phyloP scores from a whole-genome alignment of 2,888 invertebrate genomes.

The Epinotia demarniana region DNA sequence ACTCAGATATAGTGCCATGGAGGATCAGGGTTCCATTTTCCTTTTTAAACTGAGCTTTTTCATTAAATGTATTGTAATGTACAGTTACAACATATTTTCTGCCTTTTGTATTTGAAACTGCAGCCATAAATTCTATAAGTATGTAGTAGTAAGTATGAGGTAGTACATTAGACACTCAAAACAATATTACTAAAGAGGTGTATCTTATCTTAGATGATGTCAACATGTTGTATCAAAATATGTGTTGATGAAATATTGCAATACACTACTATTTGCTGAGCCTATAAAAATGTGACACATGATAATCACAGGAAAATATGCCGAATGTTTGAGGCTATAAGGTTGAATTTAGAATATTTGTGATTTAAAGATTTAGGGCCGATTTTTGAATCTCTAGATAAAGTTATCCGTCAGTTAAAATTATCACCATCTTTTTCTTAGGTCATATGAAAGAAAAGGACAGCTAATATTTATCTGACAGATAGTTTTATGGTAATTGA shows the following conservation, averaged over 20 bases:
- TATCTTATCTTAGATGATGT: conserved; percentile 34
- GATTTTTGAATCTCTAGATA: no score
- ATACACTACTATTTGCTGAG: neutral
- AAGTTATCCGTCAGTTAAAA: no score
- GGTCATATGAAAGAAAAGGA: no score
- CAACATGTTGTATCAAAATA: conserved; percentile 12
- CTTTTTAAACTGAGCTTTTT: neutral
- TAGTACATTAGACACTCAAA: no score
- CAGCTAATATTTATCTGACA: no score
- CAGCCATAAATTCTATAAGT: neutral
- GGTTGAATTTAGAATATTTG: conserved; percentile 6
- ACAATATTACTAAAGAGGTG: neutral
- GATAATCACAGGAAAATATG: neutral
- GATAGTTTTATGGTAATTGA: no score
- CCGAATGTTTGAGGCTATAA: neutral
- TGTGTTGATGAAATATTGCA: conserved; percentile 46
- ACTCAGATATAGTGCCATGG: neutral
- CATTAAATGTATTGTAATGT: no score
- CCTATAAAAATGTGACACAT: neutral
- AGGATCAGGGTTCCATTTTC: neutral
- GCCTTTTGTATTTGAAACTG: no score
- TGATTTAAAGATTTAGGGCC: neutral
- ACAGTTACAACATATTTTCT: no score
- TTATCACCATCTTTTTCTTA: no score
- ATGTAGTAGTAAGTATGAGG: no score